Percentiles rank a stretch among this genome's conserved stretches.
phyloP scores from a whole-genome alignment of 1,140 invertebrate species.

The Bradysia coprophila region DNA sequence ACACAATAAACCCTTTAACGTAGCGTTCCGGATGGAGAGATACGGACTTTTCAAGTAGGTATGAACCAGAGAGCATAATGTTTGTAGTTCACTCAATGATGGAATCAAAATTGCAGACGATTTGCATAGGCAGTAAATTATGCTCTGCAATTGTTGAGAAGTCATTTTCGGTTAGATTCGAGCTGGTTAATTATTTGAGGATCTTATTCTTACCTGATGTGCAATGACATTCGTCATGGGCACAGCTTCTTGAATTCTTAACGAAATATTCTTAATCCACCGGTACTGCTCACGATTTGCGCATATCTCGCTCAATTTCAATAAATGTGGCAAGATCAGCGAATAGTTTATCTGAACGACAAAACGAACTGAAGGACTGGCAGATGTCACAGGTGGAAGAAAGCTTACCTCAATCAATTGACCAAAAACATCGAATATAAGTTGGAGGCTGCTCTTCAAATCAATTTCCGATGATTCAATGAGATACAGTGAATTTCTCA shows the following conservation, averaged over 20 bases:
- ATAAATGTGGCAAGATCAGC: constrained; percentile 18
- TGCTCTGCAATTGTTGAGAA: constrained; percentile 12
- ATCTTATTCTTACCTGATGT: constrained; percentile 18
- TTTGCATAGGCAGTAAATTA: constrained; percentile 4
- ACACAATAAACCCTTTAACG: constrained; percentile 57
- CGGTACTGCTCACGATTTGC: constrained; percentile 23
- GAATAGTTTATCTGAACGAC: constrained; percentile 15
- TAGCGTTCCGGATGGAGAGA: constrained; percentile 30
- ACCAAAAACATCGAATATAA: constrained; percentile 22
- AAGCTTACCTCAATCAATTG: constrained; percentile 22
- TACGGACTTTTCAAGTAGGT: background rate
- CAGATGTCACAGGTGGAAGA: background rate
- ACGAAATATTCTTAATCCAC: constrained; percentile 20
- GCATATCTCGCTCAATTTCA: constrained; percentile 22
- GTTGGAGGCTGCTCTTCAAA: constrained; percentile 21
- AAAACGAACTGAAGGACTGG: background rate
- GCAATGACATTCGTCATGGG: constrained; percentile 23
- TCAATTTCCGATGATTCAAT: constrained; percentile 19
- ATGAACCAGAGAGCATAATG: background rate
- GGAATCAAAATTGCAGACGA: background rate
- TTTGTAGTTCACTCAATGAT: background rate
- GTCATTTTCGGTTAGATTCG: background rate
- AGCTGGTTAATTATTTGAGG: background rate
- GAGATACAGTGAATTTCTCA: constrained; percentile 18
- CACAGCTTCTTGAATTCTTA: constrained; percentile 19